Percentiles rank a stretch among this genome's conserved stretches.
phyloP scores from a whole-genome alignment of 2,797 vertebrate species.

The Enteromius thamalakanensis region DNA sequence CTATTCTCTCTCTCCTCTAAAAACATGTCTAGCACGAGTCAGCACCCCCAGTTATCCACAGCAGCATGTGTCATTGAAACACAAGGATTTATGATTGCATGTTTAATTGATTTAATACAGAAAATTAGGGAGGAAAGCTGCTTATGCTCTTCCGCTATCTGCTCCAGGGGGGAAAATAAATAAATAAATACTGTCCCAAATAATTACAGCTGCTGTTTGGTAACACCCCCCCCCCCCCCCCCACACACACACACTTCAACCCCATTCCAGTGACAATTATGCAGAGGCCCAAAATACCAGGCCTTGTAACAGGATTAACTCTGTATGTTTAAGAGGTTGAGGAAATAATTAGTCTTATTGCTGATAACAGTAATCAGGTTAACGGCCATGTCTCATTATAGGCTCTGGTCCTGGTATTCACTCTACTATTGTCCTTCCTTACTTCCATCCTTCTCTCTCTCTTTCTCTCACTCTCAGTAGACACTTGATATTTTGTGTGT shows the following conservation, averaged over 20 bases:
- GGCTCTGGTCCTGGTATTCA: conserved; percentile 56
- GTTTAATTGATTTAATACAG: conserved; percentile 70
- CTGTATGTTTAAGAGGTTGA: conserved; percentile 71
- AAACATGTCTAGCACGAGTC: conserved; percentile 45
- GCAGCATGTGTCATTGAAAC: conserved; percentile 57
- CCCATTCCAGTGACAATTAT: conserved; percentile 62
- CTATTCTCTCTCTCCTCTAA: conserved; percentile 28
- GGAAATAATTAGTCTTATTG: conserved; percentile 79
- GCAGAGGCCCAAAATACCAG: conserved; percentile 61
- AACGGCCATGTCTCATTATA: conserved; percentile 71
- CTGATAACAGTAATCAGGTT: conserved; percentile 76
- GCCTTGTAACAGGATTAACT: conserved; percentile 77
- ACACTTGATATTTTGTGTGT: conserved; percentile 4
- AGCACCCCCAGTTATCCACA: conserved; percentile 51
- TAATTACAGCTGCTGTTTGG: conserved; percentile 61
- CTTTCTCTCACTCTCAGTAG: not conserved
- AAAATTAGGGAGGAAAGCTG: conserved; percentile 62
- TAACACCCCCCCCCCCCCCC: not conserved
- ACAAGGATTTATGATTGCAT: conserved; percentile 63
- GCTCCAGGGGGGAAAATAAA: conserved; percentile 31
- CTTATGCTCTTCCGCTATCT: conserved; percentile 54
- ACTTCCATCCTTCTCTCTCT: conserved; percentile 5
- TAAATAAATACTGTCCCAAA: conserved; percentile 64
- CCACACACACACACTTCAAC: not conserved
- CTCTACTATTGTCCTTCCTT: conserved; percentile 39